These are phyloP conservation scores for Percopsis omiscomaycus DNA, from an alignment of 2,797 vertebrate species.

Conservation along the genomic window DNA sequence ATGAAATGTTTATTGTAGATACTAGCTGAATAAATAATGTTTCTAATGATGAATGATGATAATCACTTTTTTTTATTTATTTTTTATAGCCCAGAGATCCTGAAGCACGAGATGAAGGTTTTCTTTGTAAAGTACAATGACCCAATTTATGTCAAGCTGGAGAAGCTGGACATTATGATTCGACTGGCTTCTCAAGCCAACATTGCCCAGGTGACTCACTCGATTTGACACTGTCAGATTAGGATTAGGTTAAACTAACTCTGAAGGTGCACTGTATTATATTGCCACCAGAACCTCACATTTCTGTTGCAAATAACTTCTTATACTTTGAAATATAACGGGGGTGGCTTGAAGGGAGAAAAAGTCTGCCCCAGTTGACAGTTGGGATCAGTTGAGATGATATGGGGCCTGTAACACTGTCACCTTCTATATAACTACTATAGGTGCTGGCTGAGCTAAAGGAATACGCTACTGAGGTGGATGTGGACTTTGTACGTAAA, in stretches of 20 bases:
- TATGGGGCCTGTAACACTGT: background rate
- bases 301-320: too few relatives aligned
- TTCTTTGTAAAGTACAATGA: constrained; percentile 99
- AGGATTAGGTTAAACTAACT: too few relatives aligned
- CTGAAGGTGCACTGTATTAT: too few relatives aligned
- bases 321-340: too few relatives aligned
- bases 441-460: constrained; percentile 96
- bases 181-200: constrained; percentile 97
- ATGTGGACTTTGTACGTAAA: constrained; percentile 97
- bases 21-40: background rate
- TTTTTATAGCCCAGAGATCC: constrained; percentile 86
- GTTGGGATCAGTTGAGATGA: background rate
- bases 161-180: constrained; percentile 99
- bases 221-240: background rate
- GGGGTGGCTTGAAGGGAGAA: too few relatives aligned
- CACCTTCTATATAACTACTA: constrained; percentile 8
- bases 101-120: constrained; percentile 99
- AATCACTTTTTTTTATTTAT: too few relatives aligned
- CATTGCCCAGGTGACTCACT: constrained; percentile 88
- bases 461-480: constrained; percentile 96
- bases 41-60: background rate
- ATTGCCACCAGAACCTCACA: too few relatives aligned
- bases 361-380: too few relatives aligned
- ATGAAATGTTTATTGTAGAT: background rate
- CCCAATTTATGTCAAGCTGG: constrained; percentile 97